Conservation (phyloP, 1,140 invertebrate genomes). For the Atta texana region DNA sequence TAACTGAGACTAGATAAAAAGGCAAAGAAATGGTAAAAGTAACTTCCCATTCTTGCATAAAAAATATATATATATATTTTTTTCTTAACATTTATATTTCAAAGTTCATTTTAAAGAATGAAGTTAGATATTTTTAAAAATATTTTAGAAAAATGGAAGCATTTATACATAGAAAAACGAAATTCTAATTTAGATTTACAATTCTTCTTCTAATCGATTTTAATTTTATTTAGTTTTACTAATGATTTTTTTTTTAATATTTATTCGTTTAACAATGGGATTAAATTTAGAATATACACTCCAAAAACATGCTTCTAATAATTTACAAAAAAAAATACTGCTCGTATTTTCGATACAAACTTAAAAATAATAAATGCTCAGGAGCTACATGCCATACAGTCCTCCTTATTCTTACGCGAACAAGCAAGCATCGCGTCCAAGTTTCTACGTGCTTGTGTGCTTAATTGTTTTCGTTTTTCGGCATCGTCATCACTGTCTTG, state of each 20-base stretch:
- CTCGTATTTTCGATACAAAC: neutral
- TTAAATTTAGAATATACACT: neutral
- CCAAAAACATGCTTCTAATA: neutral
- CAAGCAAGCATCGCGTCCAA: slow-evolving; percentile 92
- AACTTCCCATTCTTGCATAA: too few relatives aligned
- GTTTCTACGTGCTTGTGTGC: slow-evolving; percentile 30
- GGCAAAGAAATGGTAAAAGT: too few relatives aligned
- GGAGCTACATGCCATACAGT: slow-evolving; percentile 94
- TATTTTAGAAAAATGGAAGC: neutral
- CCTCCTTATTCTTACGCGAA: slow-evolving; percentile 96
- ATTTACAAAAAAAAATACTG: slow-evolving; percentile 33
- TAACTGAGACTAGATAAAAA: too few relatives aligned
- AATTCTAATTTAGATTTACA: neutral
- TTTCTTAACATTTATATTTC: too few relatives aligned
- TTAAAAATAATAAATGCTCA: slow-evolving; percentile 75
- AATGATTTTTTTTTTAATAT: neutral
- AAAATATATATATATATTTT: neutral
- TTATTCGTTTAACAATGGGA: neutral
- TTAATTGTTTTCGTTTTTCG: slow-evolving; percentile 34
- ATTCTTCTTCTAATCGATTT: neutral
- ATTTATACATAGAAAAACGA: neutral
- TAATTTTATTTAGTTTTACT: too few relatives aligned
- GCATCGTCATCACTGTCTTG: slow-evolving; percentile 75
- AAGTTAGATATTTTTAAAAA: neutral
- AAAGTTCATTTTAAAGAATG: neutral